A percentile compares a stretch with the other conserved stretches of the same genome.
These are phyloP conservation scores for Accipiter cooperii DNA, from an alignment of 2,113 vertebrate genomes.

Conservation along the genomic window DNA sequence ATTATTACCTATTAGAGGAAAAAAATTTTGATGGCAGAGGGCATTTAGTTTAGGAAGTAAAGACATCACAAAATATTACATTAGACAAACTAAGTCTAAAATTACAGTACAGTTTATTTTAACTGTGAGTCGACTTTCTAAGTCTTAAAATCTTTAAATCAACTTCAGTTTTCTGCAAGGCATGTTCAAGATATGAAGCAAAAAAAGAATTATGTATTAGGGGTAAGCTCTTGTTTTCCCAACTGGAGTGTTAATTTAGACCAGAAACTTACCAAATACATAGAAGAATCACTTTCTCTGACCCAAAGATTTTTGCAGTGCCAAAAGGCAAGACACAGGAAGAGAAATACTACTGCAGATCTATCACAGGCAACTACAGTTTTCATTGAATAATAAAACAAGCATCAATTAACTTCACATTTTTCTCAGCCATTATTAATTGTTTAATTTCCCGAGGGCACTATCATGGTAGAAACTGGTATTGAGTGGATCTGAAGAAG, in stretches of 20 bases:
- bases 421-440: slow-evolving; percentile 38
- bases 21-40: neutral
- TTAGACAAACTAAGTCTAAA: neutral
- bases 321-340: neutral
- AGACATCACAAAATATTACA: neutral
- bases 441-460: neutral
- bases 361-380: neutral
- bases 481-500: slow-evolving; percentile 13
- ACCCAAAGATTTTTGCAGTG: neutral
- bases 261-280: neutral
- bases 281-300: neutral
- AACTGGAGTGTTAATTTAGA: neutral
- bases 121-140: neutral
- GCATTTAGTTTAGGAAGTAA: neutral
- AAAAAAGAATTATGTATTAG: neutral
- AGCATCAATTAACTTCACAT: slow-evolving; percentile 38
- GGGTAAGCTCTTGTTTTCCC: neutral
- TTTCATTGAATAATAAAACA: slow-evolving; percentile 27
- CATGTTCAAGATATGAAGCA: neutral
- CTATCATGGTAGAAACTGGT: slow-evolving; percentile 15
- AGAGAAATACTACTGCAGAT: neutral
- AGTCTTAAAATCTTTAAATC: neutral
- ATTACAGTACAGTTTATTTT: neutral
- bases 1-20: neutral
- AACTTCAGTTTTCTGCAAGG: neutral